Evolutionary conservation across 2,797 vertebrate genomes (phyloP), one percentile per base, ranked within the genome.

Genomic region (Hapalemur alaotrensis): DNA sequence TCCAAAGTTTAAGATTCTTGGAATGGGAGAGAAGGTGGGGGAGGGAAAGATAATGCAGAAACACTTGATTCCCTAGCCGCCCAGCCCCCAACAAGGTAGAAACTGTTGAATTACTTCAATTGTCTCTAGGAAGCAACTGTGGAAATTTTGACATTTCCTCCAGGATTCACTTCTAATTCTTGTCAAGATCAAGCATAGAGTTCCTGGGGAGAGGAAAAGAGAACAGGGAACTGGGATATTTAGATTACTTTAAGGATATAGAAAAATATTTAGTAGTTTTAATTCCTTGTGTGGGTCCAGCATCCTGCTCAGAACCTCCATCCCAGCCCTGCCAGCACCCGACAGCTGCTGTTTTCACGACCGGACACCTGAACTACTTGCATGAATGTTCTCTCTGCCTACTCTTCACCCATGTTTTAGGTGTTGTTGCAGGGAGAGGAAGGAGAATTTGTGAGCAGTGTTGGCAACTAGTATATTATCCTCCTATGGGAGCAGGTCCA

Each of bases 1-100:
- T 85, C n/a, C 89, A 93, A 97, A 96, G 95, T 86, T 91, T 85
- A 89, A 89, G 82, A 28, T 46, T 92, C 52, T 35, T n/a, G 65
- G 75, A 86, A 72, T 28, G 25, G 50, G 30, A 32, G 61, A 46
- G 41, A 30, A 54, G 43, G 32, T 20, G 4, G 38, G 59, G 20
- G 15, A 48, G 15, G 20, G 22, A 69, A 73, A 83, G 28, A 11
- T 15, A 10, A 46, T 70, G 28, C 15, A 63, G 48, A 85, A 20
- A 9, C 3, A 6, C 14, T 28, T 46, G 43, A 54, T 81, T 84
- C 67, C 78, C 25, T 43, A 30, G 41, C 25, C 2, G 76, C 86
- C 67, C 72, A 88, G 80, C n/a, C 72, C 54, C 38, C 70, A 80
- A 8, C 48, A 78, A n/a, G 41, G 69, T 8, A 0, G 25, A 93